Base-by-base conservation (phyloP, 1,140 invertebrate species). In the Meloidogyne floridensis region DNA sequence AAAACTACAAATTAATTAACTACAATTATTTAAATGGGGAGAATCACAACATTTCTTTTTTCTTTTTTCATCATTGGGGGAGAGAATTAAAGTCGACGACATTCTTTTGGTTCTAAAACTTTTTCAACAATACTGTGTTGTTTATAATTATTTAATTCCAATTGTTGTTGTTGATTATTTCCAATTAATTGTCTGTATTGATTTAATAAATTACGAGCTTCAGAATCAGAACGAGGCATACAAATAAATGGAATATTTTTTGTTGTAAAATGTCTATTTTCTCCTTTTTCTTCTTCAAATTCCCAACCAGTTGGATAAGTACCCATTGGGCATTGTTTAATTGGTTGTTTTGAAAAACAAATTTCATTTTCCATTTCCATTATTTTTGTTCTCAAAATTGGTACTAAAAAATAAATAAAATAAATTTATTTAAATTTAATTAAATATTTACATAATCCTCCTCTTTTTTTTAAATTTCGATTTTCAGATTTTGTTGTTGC, bases 281-380 rank as follows among this genome's bases (percentile, higher is more conserved):
- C 10, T 32, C 7, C 75, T 32, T 32, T 11, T 56, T 80, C 51
- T 42, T 80, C 15, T 47, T 78, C 9, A 56, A n/a, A n/a, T n/a
- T 65, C 15, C 56, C 56, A 65, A 65, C 56, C 56, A 65, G 56
- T 65, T 65, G 80, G 72, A 2, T 10, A 15, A 18, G 71, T 73
- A 18, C 80, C 84, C 10, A 51, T 75, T 53, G 83, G 80, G 72
- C 88, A 89, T 10, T 69, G 56, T 15, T 65, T 75, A 7, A 88
- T 76, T 10, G 87, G 83, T 32, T 81, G 32, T 8, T 54, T 84
- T 53, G 83, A 81, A 79, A 88, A 87, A 80, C 87, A 88, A 10
- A 89, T 77, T 53, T 80, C 77, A 72, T 88, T 73, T 11, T 70
- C 81, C 43, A 79, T 43, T 32, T 81, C 15, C 15, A 86, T 81